phyloP scores from a whole-genome alignment of 2,113 vertebrate species.

The Prionailurus viverrinus region DNA sequence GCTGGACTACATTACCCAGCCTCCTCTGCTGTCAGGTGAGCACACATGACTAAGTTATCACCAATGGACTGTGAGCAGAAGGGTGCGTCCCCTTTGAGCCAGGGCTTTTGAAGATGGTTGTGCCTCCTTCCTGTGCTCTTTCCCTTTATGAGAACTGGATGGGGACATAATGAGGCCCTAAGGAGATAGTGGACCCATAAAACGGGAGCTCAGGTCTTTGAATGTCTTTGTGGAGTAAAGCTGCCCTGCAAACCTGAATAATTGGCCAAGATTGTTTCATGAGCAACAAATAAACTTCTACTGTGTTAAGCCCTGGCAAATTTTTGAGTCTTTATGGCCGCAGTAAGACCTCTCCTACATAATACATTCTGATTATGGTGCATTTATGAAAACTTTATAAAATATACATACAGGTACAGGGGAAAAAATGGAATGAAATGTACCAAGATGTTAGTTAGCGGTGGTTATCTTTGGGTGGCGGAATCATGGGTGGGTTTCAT shows the following conservation, averaged over 20 bases:
- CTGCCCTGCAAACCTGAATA: background rate
- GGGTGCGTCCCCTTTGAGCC: background rate
- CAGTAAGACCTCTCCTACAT: background rate
- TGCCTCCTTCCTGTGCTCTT: background rate
- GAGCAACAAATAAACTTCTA: background rate
- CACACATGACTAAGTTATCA: background rate
- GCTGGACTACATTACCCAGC: background rate
- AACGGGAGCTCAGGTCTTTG: background rate
- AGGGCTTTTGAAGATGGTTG: background rate
- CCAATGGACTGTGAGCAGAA: background rate
- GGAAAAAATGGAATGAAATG: constrained; percentile 32
- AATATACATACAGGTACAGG: background rate
- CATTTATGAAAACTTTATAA: constrained; percentile 22
- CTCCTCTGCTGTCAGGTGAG: background rate
- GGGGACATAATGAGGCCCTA: background rate
- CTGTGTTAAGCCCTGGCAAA: background rate
- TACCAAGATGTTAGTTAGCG: background rate
- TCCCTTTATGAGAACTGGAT: background rate
- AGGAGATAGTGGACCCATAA: background rate
- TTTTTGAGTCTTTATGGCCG: background rate
- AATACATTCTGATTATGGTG: background rate
- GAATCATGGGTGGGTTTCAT: constrained; percentile 43
- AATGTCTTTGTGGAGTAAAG: background rate
- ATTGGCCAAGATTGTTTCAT: background rate
- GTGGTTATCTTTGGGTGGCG: background rate